Evolutionary conservation across 2,797 vertebrate genomes (phyloP).

Genomic region (Xenops minutus): DNA sequence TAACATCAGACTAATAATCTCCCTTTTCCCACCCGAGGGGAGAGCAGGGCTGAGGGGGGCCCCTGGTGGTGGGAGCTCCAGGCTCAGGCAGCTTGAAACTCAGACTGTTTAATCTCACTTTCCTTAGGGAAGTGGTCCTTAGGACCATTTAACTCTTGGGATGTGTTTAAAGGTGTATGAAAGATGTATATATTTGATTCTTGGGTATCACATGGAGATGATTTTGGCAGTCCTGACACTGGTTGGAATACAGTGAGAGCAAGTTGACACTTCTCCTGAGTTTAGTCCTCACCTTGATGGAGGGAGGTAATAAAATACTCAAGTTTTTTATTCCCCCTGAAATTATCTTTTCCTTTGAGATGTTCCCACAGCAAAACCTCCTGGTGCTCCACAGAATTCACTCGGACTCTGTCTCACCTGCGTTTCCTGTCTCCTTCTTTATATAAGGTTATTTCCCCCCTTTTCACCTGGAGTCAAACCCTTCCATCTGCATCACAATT

Average conservation of each 20-base stretch:
- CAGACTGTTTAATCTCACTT: background rate
- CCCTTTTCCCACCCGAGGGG: background rate
- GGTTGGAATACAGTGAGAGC: background rate
- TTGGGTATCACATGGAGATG: background rate
- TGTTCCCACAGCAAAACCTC: background rate
- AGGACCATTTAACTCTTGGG: background rate
- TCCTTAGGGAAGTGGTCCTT: background rate
- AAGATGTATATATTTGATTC: background rate
- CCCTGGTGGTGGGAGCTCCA: background rate
- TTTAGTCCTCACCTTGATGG: background rate
- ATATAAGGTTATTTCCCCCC: background rate
- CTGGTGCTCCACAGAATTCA: background rate
- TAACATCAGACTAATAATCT: background rate
- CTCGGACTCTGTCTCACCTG: background rate
- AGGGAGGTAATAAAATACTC: background rate
- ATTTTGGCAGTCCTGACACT: background rate
- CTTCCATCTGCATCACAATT: conserved; percentile 12
- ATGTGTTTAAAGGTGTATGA: background rate
- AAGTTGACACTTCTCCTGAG: background rate
- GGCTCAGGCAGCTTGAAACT: background rate
- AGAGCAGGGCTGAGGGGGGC: background rate
- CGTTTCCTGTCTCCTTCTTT: background rate
- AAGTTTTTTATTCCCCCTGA: background rate
- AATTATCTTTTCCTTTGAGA: background rate
- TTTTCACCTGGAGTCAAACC: background rate